phyloP scores from a whole-genome alignment of 2,888 invertebrate genomes.

The Antitype chi region DNA sequence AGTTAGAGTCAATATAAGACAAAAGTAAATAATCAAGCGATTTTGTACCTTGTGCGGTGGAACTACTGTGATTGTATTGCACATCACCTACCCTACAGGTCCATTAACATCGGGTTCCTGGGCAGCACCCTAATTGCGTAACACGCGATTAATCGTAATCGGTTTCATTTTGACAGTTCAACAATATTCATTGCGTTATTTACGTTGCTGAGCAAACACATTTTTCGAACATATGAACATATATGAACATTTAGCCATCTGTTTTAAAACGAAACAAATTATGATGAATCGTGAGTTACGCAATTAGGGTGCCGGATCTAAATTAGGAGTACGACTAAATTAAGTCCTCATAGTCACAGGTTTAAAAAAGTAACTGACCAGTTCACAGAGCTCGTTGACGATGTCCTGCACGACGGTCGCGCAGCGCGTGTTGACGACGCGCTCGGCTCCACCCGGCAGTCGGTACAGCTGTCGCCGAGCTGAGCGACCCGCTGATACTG shows the following conservation, averaged over 20 bases:
- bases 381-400: constrained; percentile 92
- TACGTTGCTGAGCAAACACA: no score
- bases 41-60: no score
- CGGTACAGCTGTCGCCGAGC: constrained; percentile 95
- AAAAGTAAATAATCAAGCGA: background rate
- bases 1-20: background rate
- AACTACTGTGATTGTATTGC: no score
- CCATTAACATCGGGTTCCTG: background rate
- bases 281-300: no score
- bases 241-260: no score
- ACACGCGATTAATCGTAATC: no score
- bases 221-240: no score
- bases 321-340: background rate
- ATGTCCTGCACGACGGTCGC: constrained; percentile 97
- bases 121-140: no score
- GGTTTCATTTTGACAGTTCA: no score
- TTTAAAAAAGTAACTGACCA: constrained; percentile 77
- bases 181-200: no score
- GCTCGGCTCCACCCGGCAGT: constrained; percentile 98
- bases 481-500: constrained; percentile 91
- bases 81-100: background rate
- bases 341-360: background rate
- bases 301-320: no score
- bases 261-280: no score
- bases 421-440: constrained; percentile 98